phyloP scores from a whole-genome alignment of 2,888 invertebrate species.

The Drosophila tripunctata region DNA sequence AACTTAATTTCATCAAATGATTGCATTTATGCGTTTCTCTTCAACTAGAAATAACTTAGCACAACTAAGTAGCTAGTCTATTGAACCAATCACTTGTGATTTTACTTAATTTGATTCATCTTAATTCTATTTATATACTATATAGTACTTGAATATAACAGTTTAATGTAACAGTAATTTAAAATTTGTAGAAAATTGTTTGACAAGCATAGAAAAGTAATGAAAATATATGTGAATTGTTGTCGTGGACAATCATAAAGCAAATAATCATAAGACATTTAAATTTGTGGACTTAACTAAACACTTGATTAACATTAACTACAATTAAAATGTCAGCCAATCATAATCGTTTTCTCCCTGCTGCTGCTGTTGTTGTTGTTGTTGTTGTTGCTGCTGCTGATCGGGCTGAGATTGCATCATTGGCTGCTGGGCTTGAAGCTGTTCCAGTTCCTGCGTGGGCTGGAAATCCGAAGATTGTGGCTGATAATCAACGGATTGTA shows the following conservation, averaged over 20 bases:
- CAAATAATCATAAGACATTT: not conserved
- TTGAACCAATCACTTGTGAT: conserved; percentile 5
- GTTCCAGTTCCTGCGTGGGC: conserved; percentile 29
- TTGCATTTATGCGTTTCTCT: not conserved
- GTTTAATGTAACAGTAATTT: conserved; percentile 7
- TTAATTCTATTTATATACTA: not conserved
- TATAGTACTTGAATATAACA: too few species aligned
- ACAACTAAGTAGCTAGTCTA: conserved; percentile 3
- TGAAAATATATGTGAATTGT: conserved; percentile 4
- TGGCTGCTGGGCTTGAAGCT: conserved; percentile 40
- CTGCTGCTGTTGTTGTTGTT: conserved; percentile 24
- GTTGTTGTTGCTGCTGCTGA: conserved; percentile 40
- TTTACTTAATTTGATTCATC: conserved; percentile 4
- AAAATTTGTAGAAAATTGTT: conserved; percentile 8
- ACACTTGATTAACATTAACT: too few species aligned
- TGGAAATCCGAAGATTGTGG: conserved; percentile 34
- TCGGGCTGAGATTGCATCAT: conserved; percentile 28
- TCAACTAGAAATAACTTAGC: conserved; percentile 4
- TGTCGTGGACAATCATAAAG: not conserved
- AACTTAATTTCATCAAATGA: conserved; percentile 1
- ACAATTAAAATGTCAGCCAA: conserved; percentile 79
- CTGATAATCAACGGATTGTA: conserved; percentile 40
- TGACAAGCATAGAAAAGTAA: conserved; percentile 1
- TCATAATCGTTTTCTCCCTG: conserved; percentile 74
- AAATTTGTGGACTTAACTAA: too few species aligned